phyloP scores from a whole-genome alignment of 1,140 invertebrate genomes.

The Lepidostoma basale region DNA sequence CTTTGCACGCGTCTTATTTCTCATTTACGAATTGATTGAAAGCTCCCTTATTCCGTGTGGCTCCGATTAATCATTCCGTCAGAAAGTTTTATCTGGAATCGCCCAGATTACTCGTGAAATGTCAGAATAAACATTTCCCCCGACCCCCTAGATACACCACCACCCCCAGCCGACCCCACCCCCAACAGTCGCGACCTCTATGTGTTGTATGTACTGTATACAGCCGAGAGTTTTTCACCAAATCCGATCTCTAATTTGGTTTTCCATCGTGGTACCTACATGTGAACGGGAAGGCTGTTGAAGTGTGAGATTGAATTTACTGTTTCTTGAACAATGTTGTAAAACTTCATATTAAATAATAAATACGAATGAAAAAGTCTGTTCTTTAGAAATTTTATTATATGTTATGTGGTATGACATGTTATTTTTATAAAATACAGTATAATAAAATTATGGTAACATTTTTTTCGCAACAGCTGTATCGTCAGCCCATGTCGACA shows the following conservation, averaged over 20 bases:
- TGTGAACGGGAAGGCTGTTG: not conserved
- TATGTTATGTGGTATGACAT: no score
- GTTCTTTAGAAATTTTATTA: no score
- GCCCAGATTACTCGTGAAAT: constrained; percentile 27
- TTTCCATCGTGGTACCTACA: constrained; percentile 25
- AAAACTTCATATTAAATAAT: no score
- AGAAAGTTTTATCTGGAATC: constrained; percentile 29
- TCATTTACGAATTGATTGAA: constrained; percentile 18
- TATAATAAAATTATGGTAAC: not conserved
- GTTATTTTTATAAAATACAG: no score
- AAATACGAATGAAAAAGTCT: no score
- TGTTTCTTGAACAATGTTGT: no score
- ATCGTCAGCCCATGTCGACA: no score
- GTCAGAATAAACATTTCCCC: constrained; percentile 24
- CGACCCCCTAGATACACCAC: not conserved
- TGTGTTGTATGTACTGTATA: constrained; percentile 12
- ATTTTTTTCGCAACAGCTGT: no score
- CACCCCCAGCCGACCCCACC: not conserved
- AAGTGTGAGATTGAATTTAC: not conserved
- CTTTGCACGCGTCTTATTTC: not conserved
- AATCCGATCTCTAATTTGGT: constrained; percentile 44
- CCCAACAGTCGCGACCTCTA: constrained; percentile 5
- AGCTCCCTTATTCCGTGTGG: not conserved
- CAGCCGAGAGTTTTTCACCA: constrained; percentile 23
- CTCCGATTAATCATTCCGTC: constrained; percentile 25